Conservation (phyloP, 2,888 invertebrate species). For the Dilophus febrilis region DNA sequence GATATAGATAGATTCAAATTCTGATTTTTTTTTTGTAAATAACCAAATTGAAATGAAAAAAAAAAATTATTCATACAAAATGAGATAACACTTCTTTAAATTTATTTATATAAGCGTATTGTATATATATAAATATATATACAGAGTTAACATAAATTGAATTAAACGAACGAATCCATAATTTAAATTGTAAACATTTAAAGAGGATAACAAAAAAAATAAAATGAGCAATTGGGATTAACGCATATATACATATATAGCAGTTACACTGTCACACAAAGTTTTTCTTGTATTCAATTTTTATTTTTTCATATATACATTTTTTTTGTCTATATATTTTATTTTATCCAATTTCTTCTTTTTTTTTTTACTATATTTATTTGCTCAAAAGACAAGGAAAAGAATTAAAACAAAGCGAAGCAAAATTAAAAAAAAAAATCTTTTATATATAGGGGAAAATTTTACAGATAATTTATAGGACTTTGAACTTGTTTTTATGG, state of each 20-base stretch:
- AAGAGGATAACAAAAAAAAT: slow-evolving; percentile 9
- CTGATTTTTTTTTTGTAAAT: too few relatives aligned
- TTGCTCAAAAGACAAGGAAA: background rate
- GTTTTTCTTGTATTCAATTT: too few relatives aligned
- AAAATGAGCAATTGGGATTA: slow-evolving; percentile 10
- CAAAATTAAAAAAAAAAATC: background rate
- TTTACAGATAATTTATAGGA: slow-evolving; percentile 4
- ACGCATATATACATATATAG: slow-evolving; percentile 4
- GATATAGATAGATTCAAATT: too few relatives aligned
- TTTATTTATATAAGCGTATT: too few relatives aligned
- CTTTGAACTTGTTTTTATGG: slow-evolving; percentile 5
- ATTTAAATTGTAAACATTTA: slow-evolving; percentile 11
- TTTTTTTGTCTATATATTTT: too few relatives aligned
- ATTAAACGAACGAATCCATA: slow-evolving; percentile 12
- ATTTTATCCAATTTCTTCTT: too few relatives aligned
- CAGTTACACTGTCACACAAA: background rate
- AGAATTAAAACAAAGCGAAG: background rate
- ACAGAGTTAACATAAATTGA: slow-evolving; percentile 8
- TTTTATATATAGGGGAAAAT: background rate
- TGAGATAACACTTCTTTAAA: too few relatives aligned
- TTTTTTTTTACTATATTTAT: background rate
- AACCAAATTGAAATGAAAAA: too few relatives aligned
- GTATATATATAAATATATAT: background rate
- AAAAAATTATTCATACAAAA: too few relatives aligned
- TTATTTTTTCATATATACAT: too few relatives aligned